phyloP scores from a whole-genome alignment of 92 coral and sea anemone genomes.

The Isaurus tuberculatus region DNA sequence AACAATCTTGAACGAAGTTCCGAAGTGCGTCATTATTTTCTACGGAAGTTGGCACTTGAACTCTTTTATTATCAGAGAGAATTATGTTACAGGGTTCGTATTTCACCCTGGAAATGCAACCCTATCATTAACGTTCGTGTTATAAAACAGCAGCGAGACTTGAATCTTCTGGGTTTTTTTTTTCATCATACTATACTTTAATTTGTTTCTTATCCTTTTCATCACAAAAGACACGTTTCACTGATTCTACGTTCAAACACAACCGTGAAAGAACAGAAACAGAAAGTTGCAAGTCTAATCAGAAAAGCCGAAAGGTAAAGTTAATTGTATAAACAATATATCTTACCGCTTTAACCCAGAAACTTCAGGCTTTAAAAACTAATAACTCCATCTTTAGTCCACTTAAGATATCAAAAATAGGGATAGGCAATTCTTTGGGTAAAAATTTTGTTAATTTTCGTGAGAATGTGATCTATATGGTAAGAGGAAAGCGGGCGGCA shows the following conservation, averaged over 20 bases:
- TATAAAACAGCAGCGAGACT: not conserved
- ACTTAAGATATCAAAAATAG: not conserved
- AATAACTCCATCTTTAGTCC: not conserved
- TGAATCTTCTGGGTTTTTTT: not conserved
- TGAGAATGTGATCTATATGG: not conserved
- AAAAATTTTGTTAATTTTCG: not conserved
- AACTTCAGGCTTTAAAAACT: not conserved
- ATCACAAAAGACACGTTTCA: too few relatives aligned
- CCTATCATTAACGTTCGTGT: not conserved
- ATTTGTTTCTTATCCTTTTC: not conserved
- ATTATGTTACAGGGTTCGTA: not conserved
- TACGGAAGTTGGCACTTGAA: constrained; percentile 7
- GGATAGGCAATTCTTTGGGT: not conserved
- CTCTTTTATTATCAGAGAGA: not conserved
- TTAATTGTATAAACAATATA: not conserved
- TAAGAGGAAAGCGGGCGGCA: not conserved
- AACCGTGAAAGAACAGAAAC: not conserved
- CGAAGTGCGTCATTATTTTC: not conserved
- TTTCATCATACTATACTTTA: not conserved
- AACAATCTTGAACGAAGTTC: not conserved
- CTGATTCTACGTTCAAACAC: not conserved
- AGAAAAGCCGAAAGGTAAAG: not conserved
- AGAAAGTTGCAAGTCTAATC: not conserved
- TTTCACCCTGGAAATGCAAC: not conserved
- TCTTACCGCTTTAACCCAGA: not conserved